A percentile compares a stretch with the other conserved stretches of the same genome.
Conservation (phyloP, 2,888 invertebrate genomes). For the Arrhopalites spinosus region DNA sequence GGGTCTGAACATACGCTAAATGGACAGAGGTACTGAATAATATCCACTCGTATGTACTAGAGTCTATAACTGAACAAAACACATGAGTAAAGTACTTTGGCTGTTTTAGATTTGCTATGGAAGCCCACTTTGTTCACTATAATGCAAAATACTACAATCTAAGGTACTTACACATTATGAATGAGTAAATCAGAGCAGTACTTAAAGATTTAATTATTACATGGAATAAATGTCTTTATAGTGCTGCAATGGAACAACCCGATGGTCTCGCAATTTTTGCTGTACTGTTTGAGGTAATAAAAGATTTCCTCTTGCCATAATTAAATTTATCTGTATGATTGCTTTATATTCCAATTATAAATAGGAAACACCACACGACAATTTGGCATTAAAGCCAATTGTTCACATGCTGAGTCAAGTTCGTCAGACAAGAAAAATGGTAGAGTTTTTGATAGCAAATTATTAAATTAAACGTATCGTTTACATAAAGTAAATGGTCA, state of each 20-base stretch:
- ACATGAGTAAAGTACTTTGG: too few species aligned
- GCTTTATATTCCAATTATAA: neutral
- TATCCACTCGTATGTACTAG: too few species aligned
- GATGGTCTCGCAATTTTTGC: constrained; percentile 70
- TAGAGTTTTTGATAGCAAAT: neutral
- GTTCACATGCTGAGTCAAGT: constrained; percentile 9
- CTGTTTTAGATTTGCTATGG: constrained; percentile 71
- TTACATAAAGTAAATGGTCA: neutral
- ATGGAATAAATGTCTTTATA: too few species aligned
- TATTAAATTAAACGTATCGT: neutral
- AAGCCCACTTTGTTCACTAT: constrained; percentile 79
- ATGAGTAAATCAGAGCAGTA: too few species aligned
- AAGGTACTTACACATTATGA: constrained; percentile 36
- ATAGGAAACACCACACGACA: constrained; percentile 20
- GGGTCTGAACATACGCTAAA: constrained; percentile 80
- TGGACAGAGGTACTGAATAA: constrained; percentile 59
- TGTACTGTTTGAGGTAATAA: constrained; percentile 66
- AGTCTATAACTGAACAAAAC: too few species aligned
- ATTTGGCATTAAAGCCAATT: constrained; percentile 32
- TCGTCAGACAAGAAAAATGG: constrained; percentile 15
- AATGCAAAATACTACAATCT: constrained; percentile 65
- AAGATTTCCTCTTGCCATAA: neutral
- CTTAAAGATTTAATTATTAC: too few species aligned
- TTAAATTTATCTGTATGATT: too few species aligned
- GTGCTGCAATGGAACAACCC: constrained; percentile 63